Percentiles rank a stretch among this genome's conserved stretches.
These are phyloP conservation scores for Columba livia DNA, from an alignment of 2,113 vertebrate species.

Conservation along the genomic window DNA sequence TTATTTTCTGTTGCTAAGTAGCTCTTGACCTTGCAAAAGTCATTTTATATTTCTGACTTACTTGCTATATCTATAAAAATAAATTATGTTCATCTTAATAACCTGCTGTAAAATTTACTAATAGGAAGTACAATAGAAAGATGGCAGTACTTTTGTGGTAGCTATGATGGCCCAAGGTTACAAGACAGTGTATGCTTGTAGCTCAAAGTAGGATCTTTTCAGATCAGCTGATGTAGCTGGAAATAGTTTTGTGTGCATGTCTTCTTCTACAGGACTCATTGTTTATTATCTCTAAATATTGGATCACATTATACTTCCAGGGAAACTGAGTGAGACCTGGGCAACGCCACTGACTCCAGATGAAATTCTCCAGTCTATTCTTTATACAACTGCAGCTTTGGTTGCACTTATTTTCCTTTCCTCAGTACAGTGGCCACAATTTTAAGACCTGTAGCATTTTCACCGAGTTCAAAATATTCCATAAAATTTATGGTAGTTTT, in stretches of 20 bases:
- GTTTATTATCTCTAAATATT: background rate
- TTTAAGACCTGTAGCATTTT: background rate
- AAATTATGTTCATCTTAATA: background rate
- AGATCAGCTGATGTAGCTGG: background rate
- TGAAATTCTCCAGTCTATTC: background rate
- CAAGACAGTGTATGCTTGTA: background rate
- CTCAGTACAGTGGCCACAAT: background rate
- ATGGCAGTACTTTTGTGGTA: background rate
- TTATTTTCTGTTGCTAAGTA: background rate
- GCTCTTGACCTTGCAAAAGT: background rate
- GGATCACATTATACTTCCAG: background rate
- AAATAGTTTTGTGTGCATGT: background rate
- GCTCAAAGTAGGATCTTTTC: background rate
- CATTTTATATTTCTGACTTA: background rate
- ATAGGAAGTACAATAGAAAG: background rate
- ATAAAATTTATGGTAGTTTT: background rate
- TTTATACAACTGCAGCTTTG: background rate
- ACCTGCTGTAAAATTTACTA: background rate
- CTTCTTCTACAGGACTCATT: background rate
- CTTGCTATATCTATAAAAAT: background rate
- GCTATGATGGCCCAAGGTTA: background rate
- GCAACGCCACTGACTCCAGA: background rate
- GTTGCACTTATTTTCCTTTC: background rate
- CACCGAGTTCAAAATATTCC: background rate
- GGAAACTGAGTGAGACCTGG: background rate